These are phyloP conservation scores for Mythimna pallens DNA, from an alignment of 2,888 invertebrate genomes.

Conservation along the genomic window DNA sequence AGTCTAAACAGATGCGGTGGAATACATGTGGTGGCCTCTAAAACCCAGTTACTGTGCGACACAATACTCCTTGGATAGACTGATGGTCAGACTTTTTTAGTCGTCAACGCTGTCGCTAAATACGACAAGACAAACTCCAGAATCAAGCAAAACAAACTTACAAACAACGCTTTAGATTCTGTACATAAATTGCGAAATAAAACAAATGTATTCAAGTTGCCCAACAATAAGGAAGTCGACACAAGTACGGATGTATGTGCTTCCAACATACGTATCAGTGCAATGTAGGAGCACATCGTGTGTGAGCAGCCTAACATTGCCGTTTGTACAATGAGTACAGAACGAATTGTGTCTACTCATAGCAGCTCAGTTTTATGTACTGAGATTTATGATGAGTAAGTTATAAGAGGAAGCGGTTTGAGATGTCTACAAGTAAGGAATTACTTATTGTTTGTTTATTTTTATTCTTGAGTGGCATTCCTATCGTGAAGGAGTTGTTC, in stretches of 20 bases:
- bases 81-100: too few relatives aligned
- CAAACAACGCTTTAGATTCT: conserved; percentile 47
- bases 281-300: conserved; percentile 54
- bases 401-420: conserved; percentile 32
- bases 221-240: conserved; percentile 63
- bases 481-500: neutral
- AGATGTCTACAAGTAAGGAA: neutral
- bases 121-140: neutral
- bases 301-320: conserved; percentile 67
- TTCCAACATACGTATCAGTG: conserved; percentile 47
- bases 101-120: neutral
- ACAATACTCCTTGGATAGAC: too few relatives aligned
- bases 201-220: conserved; percentile 63
- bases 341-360: conserved; percentile 70
- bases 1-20: too few relatives aligned
- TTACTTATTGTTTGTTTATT: neutral
- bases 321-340: conserved; percentile 72
- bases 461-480: neutral
- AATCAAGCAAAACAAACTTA: conserved; percentile 39
- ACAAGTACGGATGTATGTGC: conserved; percentile 50
- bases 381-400: conserved; percentile 40
- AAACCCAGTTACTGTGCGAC: too few relatives aligned
- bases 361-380: conserved; percentile 64
- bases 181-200: conserved; percentile 62
- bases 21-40: too few relatives aligned